Percentiles rank a stretch among this genome's conserved stretches.
Conservation (phyloP, 1,140 invertebrate species). For the Trypoxylus dichotomus region DNA sequence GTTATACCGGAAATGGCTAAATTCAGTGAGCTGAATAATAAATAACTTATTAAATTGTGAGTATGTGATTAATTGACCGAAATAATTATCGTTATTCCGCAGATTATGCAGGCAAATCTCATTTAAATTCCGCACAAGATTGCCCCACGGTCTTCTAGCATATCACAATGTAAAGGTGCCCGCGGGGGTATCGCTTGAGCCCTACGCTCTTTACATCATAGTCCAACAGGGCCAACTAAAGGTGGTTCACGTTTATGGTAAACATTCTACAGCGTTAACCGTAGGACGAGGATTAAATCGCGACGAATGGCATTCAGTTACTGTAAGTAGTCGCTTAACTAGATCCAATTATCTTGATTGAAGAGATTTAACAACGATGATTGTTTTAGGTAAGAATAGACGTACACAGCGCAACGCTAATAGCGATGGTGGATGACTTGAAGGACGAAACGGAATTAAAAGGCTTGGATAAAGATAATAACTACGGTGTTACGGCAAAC, state of each 20-base stretch:
- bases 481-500: conserved; percentile 82
- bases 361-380: background rate
- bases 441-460: conserved; percentile 77
- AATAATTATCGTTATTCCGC: conserved; percentile 44
- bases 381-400: conserved; percentile 70
- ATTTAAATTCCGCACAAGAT: conserved; percentile 81
- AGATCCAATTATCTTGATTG: conserved; percentile 13
- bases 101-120: conserved; percentile 85
- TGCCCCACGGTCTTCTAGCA: conserved; percentile 82
- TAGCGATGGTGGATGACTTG: conserved; percentile 80
- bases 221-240: conserved; percentile 87
- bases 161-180: conserved; percentile 89
- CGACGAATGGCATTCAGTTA: conserved; percentile 86
- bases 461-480: conserved; percentile 76
- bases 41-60: too few relatives aligned
- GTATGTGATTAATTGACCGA: background rate
- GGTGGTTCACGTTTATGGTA: conserved; percentile 87
- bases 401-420: conserved; percentile 76
- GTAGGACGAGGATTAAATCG: conserved; percentile 87
- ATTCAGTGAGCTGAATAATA: background rate
- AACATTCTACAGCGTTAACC: conserved; percentile 79
- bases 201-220: conserved; percentile 86
- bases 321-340: conserved; percentile 54
- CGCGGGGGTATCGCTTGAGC: conserved; percentile 68
- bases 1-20: background rate